These are phyloP conservation scores for Lordiphosa collinella DNA, from an alignment of 1,140 invertebrate genomes.

Conservation along the genomic window DNA sequence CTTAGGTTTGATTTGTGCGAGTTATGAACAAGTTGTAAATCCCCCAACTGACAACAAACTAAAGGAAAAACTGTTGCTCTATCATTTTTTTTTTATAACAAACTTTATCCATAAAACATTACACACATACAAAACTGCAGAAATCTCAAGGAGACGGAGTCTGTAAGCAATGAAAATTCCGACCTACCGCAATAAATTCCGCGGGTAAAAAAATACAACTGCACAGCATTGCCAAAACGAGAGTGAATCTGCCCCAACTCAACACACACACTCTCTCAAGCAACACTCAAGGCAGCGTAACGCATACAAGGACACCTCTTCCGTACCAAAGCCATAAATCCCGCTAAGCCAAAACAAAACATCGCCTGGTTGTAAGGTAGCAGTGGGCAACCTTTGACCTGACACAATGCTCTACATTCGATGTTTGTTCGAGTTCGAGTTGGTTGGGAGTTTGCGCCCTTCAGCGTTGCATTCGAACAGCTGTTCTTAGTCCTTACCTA, in stretches of 20 bases:
- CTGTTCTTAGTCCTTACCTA: conserved; percentile 63
- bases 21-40: neutral
- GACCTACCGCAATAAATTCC: conserved; percentile 78
- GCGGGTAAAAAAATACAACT: conserved; percentile 30
- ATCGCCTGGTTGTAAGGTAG: conserved; percentile 13
- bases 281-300: conserved; percentile 31
- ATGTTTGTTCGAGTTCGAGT: conserved; percentile 52
- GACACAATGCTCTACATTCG: conserved; percentile 76
- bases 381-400: conserved; percentile 57
- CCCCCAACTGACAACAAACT: neutral
- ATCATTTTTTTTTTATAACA: neutral
- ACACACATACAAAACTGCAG: conserved; percentile 10
- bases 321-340: conserved; percentile 56
- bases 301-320: conserved; percentile 34
- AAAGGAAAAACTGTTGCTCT: conserved; percentile 21
- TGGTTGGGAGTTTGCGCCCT: conserved; percentile 43
- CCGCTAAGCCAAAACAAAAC: conserved; percentile 67
- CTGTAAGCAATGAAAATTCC: conserved; percentile 69
- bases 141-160: neutral
- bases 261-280: neutral
- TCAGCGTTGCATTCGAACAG: conserved; percentile 30
- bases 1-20: neutral
- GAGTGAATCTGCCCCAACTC: conserved; percentile 50
- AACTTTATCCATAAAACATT: conserved; percentile 44
- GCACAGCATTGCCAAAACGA: conserved; percentile 49